These are phyloP conservation scores for Antheraea pernyi DNA, from an alignment of 1,140 invertebrate genomes.

Conservation along the genomic window DNA sequence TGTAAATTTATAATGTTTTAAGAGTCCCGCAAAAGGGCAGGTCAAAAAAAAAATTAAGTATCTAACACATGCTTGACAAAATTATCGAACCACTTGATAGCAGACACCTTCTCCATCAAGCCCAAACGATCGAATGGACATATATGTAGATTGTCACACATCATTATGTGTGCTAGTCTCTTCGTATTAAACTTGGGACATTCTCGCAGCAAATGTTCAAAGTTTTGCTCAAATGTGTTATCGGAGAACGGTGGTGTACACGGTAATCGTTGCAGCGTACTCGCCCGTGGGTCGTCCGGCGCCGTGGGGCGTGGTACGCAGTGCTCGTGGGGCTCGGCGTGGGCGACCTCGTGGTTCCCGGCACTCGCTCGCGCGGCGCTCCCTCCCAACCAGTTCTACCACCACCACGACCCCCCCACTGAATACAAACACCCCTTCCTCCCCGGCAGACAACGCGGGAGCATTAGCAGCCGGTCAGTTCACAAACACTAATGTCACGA, in stretches of 20 bases:
- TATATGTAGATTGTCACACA: too few relatives aligned
- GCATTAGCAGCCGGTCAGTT: conserved; percentile 35
- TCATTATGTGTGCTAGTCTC: too few relatives aligned
- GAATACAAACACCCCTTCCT: conserved; percentile 19
- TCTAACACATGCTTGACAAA: too few relatives aligned
- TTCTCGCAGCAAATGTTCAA: too few relatives aligned
- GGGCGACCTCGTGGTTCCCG: conserved; percentile 85
- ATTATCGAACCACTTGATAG: too few relatives aligned
- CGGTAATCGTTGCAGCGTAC: conserved; percentile 29
- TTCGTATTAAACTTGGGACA: too few relatives aligned
- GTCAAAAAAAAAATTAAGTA: too few relatives aligned
- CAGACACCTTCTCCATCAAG: too few relatives aligned
- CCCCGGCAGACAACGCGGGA: conserved; percentile 40
- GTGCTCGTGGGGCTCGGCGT: conserved; percentile 81
- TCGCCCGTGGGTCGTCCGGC: conserved; percentile 34
- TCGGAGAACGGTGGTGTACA: background rate
- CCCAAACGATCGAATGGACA: too few relatives aligned
- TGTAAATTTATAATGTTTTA: too few relatives aligned
- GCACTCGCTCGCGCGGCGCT: conserved; percentile 48
- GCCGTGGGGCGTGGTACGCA: conserved; percentile 79
- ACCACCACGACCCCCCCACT: background rate
- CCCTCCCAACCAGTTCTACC: conserved; percentile 10
- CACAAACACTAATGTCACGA: background rate
- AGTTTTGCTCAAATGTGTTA: too few relatives aligned
- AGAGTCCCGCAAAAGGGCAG: too few relatives aligned